These are phyloP conservation scores for Chironomus striatipennis DNA, from an alignment of 1,140 invertebrate genomes.

Conservation along the genomic window DNA sequence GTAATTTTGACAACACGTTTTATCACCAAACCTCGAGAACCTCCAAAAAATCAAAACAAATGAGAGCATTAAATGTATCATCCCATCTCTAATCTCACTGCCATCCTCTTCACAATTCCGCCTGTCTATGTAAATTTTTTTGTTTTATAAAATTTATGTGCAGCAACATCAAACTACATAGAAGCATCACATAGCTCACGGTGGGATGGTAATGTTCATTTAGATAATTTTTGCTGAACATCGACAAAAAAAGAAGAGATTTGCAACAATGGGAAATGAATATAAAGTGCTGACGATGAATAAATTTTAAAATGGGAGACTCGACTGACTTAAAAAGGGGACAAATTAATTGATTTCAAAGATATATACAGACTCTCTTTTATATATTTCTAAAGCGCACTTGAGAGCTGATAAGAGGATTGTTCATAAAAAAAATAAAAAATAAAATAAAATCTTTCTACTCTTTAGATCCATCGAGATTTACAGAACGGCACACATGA, in stretches of 20 bases:
- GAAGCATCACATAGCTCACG: neutral
- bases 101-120: neutral
- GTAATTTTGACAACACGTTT: no score
- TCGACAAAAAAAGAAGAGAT: neutral
- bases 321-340: neutral
- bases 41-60: neutral
- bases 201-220: slow-evolving; percentile 19
- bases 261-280: slow-evolving; percentile 1
- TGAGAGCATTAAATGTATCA: neutral
- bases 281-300: slow-evolving; percentile 12
- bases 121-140: neutral
- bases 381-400: neutral
- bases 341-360: slow-evolving; percentile 21
- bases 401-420: slow-evolving; percentile 20
- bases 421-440: neutral
- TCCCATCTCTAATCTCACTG: neutral
- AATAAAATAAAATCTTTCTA: neutral
- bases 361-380: neutral
- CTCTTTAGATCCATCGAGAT: neutral
- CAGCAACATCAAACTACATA: neutral
- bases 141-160: neutral
- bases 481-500: neutral
- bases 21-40: no score
- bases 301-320: slow-evolving; percentile 4
- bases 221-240: slow-evolving; percentile 22